Conservation (phyloP, 1,140 invertebrate genomes). For the Lucilia sericata region DNA sequence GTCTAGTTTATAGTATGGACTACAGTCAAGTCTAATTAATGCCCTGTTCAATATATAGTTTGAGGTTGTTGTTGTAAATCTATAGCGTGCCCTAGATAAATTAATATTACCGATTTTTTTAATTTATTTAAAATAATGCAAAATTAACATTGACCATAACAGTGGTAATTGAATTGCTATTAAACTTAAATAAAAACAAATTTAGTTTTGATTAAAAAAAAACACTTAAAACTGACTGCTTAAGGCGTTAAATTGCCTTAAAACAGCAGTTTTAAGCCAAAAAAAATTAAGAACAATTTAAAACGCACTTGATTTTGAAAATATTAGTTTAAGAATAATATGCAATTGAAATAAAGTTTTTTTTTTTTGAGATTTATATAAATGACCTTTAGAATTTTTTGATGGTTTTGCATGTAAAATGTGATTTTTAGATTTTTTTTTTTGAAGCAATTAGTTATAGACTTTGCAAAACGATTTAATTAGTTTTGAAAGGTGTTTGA, state of each 20-base stretch:
- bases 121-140: too few relatives aligned
- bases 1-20: too few relatives aligned
- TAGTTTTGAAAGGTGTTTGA: conserved; percentile 35
- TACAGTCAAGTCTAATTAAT: too few relatives aligned
- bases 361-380: not conserved
- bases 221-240: not conserved
- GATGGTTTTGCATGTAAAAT: not conserved
- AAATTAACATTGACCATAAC: conserved; percentile 44
- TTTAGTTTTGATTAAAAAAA: not conserved
- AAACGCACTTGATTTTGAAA: conserved; percentile 39
- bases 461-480: conserved; percentile 32
- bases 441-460: conserved; percentile 22
- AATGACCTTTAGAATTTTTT: conserved; percentile 37
- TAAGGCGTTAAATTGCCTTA: conserved; percentile 30
- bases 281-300: not conserved
- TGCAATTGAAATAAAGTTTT: not conserved
- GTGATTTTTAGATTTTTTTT: not conserved
- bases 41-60: too few relatives aligned
- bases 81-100: too few relatives aligned
- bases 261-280: conserved; percentile 12
- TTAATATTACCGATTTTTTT: too few relatives aligned
- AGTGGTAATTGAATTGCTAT: conserved; percentile 8
- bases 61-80: too few relatives aligned
- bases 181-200: conserved; percentile 4
- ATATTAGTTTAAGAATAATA: not conserved